Base-by-base conservation (phyloP, 2,797 vertebrate species). In the Taeniopygia guttata region DNA sequence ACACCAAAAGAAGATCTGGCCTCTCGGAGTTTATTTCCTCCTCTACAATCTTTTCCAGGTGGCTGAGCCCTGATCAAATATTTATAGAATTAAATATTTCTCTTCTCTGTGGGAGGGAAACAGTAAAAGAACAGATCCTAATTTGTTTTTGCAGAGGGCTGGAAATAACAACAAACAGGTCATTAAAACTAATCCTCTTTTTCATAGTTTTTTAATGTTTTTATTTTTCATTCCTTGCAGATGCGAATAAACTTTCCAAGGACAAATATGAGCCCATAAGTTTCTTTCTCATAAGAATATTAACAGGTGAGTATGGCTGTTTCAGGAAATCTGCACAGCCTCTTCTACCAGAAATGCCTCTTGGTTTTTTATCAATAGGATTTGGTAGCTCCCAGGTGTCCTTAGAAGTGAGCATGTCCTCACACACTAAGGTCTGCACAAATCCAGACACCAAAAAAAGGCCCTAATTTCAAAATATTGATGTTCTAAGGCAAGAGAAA, bases 21-120 rank as follows among this genome's bases (percentile, higher is more conserved):
- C 48, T 84, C 59, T 89, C 43, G 10, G 48, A 96, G 32, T 88
- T 88, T 95, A 92, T 95, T 96, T 95, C 87, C 52, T 86, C 13
- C 32, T 70, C 36, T 63, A 25, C 48, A 87, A 55, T 86, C 19
- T 93, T 95, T 95, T 95, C 92, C 95, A 96, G 89, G 93, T 86
- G 96, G 69, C 76, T 91, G 66, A 96, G 73, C 16, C n/a, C 62
- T 11, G 15, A 90, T 55, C 79, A 91, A 93, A 94, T 95, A 94
- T 90, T 95, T 94, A 93, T 91, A 81, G 76, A 95, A 55, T 60
- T 55, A 90, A 93, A 84, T 81, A 94, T 94, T 96, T 94, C 66
- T 93, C 51, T 88, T 94, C 93, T 96, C 91, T 14, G 17, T 90
- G 73, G 90, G 94, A 96, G 94, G 62, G 82, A 94, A 95, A 91